Base-by-base conservation (phyloP, 2,797 vertebrate species). In the Molossus alvarezi region DNA sequence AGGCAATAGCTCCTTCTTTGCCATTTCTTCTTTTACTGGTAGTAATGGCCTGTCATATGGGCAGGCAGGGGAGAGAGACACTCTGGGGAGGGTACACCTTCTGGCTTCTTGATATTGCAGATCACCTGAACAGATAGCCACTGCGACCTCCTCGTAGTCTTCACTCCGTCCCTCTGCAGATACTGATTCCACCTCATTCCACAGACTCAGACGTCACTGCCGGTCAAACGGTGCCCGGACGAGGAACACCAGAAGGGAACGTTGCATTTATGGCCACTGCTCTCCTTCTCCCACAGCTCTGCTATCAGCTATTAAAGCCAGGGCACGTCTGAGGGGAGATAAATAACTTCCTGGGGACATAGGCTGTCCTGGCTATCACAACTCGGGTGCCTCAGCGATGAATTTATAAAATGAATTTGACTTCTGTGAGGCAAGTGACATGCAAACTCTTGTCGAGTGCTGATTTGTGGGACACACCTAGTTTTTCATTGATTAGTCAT, bases 371-470 rank as follows among this genome's bases (percentile, higher is more conserved):
- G 88, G 57, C 71, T 96, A 37, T 91, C 89, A 90, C 92, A 97
- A 96, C 82, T 96, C 85, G 17, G 33, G 86, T 96, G 72, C 82
- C 91, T 91, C 73, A 79, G 76, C 96, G 95, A 98, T 97, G 97
- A 97, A 96, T 98, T 97, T 98, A 97, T 97, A 91, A 94, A 96
- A 97, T 98, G 94, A 98, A 98, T 97, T 97, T 97, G 96, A 97
- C 97, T 97, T 96, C 95, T 94, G 69, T 53, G 9, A 73, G 95
- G 94, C 97, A 97, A 95, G 57, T 77, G 93, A 95, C 94, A 95
- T 0, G 1, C 93, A 95, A 97, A 96, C 71, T 97, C 96, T 91
- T 97, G 93, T 91, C 29, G 48, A 81, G 71, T 85, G 88, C 79
- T 97, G 96, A 98, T 98, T 97, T 98, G 97, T 97, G 96, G 95